A percentile compares a stretch with the other conserved stretches of the same genome.
Evolutionary conservation across 1,140 invertebrate genomes (phyloP).

Genomic region (Nasonia longicornis): DNA sequence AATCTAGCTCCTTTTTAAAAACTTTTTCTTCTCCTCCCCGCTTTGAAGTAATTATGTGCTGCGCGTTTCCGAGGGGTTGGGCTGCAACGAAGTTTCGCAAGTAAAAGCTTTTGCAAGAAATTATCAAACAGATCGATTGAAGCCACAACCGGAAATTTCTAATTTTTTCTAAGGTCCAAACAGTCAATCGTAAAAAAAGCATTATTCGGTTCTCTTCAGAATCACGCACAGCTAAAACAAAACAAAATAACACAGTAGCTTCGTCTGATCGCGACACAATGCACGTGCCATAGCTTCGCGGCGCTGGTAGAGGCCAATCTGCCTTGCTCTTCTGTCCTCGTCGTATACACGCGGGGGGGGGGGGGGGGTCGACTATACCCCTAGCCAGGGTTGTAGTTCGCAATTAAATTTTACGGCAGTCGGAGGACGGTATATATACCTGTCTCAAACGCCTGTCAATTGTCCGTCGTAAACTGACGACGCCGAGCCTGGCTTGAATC

Average conservation of each 20-base stretch:
- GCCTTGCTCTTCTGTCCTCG: background rate
- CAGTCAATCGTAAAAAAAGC: background rate
- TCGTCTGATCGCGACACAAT: constrained; percentile 48
- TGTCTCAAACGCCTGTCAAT: constrained; percentile 55
- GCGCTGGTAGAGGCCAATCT: background rate
- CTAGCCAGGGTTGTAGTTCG: constrained; percentile 34
- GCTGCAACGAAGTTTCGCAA: background rate
- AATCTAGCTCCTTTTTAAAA: constrained; percentile 23
- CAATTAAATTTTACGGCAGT: constrained; percentile 68
- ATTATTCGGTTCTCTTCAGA: background rate
- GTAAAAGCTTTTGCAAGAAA: constrained; percentile 3
- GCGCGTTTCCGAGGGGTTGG: background rate
- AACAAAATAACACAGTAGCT: background rate
- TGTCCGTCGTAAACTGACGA: constrained; percentile 53
- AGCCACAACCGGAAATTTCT: background rate
- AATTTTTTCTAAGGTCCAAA: background rate
- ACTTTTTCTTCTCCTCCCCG: background rate
- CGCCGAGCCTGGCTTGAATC: background rate
- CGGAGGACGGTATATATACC: constrained; percentile 47
- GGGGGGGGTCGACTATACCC: background rate
- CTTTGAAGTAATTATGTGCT: background rate
- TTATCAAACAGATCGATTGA: background rate
- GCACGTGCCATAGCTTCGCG: constrained; percentile 38
- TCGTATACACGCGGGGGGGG: background rate
- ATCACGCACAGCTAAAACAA: background rate